These are phyloP conservation scores for Pantherophis vulpinus DNA, from an alignment of 2,797 vertebrate species.

Conservation along the genomic window DNA sequence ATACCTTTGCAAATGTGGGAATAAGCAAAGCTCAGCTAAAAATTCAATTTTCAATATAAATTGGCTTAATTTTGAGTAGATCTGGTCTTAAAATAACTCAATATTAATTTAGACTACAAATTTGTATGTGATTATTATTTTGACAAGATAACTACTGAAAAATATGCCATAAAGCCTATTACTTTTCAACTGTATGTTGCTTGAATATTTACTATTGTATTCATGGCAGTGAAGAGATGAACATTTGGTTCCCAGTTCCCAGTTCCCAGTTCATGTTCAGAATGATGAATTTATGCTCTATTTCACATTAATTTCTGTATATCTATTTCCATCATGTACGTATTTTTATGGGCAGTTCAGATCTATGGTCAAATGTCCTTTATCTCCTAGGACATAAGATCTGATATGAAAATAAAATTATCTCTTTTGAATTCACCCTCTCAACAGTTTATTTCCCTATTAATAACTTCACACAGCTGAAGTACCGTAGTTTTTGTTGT, in stretches of 20 bases:
- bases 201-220: neutral
- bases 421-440: conserved; percentile 41
- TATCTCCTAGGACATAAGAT: conserved; percentile 48
- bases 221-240: neutral
- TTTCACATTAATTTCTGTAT: neutral
- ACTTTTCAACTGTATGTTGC: neutral
- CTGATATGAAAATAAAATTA: conserved; percentile 52
- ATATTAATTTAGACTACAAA: conserved; percentile 38
- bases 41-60: conserved; percentile 22
- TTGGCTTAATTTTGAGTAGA: neutral
- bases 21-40: neutral
- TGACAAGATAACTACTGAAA: conserved; percentile 28
- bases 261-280: conserved; percentile 1
- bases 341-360: conserved; percentile 35
- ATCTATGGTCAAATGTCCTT: neutral
- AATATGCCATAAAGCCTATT: neutral
- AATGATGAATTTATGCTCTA: neutral
- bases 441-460: conserved; percentile 39
- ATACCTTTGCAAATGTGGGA: neutral
- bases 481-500: neutral
- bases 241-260: neutral
- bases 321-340: neutral
- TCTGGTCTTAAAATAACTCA: conserved; percentile 10
- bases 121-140: neutral
- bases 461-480: conserved; percentile 38